Conservation (phyloP, 64 coral and sea anemone genomes). For the Actinia tenebrosa region DNA sequence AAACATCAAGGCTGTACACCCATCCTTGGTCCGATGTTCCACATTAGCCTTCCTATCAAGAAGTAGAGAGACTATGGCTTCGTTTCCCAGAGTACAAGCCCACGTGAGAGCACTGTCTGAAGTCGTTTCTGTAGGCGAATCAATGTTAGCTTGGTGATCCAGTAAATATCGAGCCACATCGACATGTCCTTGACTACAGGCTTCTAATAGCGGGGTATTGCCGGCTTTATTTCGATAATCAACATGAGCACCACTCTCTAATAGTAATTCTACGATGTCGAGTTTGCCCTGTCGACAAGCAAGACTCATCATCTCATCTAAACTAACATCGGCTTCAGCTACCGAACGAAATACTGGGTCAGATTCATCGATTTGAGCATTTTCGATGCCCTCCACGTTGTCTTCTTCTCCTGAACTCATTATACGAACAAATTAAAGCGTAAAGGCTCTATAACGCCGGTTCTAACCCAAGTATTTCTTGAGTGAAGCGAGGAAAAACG, state of each 20-base stretch:
- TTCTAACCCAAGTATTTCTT: slow-evolving; percentile 24
- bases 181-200: slow-evolving; percentile 97
- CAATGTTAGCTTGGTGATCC: slow-evolving; percentile 91
- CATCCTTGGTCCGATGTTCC: slow-evolving; percentile 98
- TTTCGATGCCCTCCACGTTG: slow-evolving; percentile 83
- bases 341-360: slow-evolving; percentile 91
- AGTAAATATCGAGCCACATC: slow-evolving; percentile 97
- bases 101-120: slow-evolving; percentile 99
- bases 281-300: slow-evolving; percentile 99
- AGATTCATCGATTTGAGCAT: slow-evolving; percentile 65
- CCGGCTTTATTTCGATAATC: slow-evolving; percentile 99
- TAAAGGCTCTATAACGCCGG: slow-evolving; percentile 9
- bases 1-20: slow-evolving; percentile 99
- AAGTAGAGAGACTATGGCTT: slow-evolving; percentile 89
- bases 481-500: slow-evolving; percentile 24
- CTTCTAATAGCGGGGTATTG: slow-evolving; percentile 95
- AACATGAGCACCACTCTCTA: slow-evolving; percentile 97
- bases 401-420: slow-evolving; percentile 97
- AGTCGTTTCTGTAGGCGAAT: slow-evolving; percentile 95
- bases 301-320: slow-evolving; percentile 99
- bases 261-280: slow-evolving; percentile 96
- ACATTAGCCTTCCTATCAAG: slow-evolving; percentile 80
- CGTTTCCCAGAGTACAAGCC: slow-evolving; percentile 97
- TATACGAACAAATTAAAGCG: slow-evolving; percentile 42
- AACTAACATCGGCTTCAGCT: slow-evolving; percentile 95